Conservation (phyloP, 1,140 invertebrate genomes). For the Drosophila insularis region DNA sequence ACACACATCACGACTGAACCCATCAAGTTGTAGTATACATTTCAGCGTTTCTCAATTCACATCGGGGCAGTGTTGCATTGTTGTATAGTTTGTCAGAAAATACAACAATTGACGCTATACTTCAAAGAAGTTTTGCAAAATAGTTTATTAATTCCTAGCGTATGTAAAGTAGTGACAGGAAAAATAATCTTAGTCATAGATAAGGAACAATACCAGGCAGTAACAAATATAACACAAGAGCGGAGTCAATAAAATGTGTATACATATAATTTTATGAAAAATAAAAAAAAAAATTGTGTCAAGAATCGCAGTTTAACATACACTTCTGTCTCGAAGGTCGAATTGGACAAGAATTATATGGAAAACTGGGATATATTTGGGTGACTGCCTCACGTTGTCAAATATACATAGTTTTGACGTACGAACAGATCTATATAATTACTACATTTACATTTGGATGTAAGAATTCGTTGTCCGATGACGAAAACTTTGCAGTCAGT, state of each 20-base stretch:
- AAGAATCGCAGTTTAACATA: not conserved
- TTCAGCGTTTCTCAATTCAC: conserved; percentile 45
- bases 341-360: not conserved
- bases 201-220: not conserved
- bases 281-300: conserved; percentile 12
- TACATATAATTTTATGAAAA: conserved; percentile 42
- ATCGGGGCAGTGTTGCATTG: conserved; percentile 23
- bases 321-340: not conserved
- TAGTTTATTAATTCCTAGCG: not conserved
- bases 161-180: not conserved
- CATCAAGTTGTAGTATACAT: conserved; percentile 52
- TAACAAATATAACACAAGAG: not conserved
- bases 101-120: conserved; percentile 11
- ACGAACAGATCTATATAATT: not conserved
- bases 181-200: not conserved
- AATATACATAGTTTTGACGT: not conserved
- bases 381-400: not conserved
- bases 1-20: conserved; percentile 24
- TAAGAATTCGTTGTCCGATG: not conserved
- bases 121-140: not conserved
- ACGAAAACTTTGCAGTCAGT: not conserved
- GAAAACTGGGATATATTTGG: not conserved
- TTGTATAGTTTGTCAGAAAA: conserved; percentile 2
- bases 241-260: conserved; percentile 17
- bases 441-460: not conserved